Percentiles rank a stretch among this genome's conserved stretches.
Conservation (phyloP, 2,797 vertebrate species). For the Spatula clypeata region DNA sequence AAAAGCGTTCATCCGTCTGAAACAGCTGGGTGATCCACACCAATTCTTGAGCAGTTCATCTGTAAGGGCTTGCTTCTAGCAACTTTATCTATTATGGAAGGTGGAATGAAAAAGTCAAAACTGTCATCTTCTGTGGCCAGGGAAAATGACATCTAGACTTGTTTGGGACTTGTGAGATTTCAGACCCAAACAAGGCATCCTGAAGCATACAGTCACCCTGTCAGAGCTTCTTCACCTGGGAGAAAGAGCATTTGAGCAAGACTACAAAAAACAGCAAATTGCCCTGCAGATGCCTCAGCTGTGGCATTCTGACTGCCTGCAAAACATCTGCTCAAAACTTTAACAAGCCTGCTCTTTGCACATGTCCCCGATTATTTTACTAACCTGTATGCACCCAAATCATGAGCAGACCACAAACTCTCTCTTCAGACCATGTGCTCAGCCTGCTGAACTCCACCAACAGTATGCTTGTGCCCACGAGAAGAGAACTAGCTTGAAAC, state of each 20-base stretch:
- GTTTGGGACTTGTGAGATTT: background rate
- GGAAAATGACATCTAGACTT: background rate
- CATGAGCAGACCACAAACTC: background rate
- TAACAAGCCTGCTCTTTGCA: background rate
- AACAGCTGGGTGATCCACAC: background rate
- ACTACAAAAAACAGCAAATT: background rate
- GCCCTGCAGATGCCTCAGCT: background rate
- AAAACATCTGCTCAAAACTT: background rate
- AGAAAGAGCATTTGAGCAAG: background rate
- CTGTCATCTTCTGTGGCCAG: background rate
- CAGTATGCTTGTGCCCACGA: fast-evolving
- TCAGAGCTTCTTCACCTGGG: background rate
- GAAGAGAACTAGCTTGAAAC: background rate
- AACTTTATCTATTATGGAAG: background rate
- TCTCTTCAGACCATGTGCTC: background rate
- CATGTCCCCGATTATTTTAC: fast-evolving
- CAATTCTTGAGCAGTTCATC: background rate
- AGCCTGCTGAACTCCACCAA: background rate
- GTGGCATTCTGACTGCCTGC: too few species aligned
- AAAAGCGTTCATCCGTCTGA: background rate
- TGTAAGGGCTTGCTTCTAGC: background rate
- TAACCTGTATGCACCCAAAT: background rate
- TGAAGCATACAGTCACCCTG: background rate
- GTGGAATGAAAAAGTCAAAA: background rate
- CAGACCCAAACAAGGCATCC: background rate